A percentile compares a stretch with the other conserved stretches of the same genome.
These are phyloP conservation scores for Diaprepes abbreviatus DNA, from an alignment of 2,888 invertebrate species.

Conservation along the genomic window DNA sequence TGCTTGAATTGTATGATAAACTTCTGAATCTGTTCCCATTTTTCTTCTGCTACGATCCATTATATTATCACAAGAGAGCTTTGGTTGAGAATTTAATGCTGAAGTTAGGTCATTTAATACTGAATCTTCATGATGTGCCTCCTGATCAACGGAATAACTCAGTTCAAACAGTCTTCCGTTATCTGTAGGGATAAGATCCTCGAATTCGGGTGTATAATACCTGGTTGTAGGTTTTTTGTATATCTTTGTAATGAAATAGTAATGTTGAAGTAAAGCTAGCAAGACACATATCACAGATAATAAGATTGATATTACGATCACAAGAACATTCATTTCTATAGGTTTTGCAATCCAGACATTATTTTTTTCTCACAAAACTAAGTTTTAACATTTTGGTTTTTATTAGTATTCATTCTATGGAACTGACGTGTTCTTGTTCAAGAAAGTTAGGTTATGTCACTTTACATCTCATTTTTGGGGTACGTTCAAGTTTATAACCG, in stretches of 20 bases:
- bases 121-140: slow-evolving; percentile 56
- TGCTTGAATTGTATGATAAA: slow-evolving; percentile 85
- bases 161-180: slow-evolving; percentile 54
- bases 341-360: neutral
- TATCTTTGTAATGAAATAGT: slow-evolving; percentile 59
- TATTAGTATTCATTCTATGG: neutral
- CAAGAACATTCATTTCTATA: slow-evolving; percentile 56
- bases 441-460: too few species aligned
- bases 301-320: slow-evolving; percentile 62
- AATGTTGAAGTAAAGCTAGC: slow-evolving; percentile 63
- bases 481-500: too few species aligned
- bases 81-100: slow-evolving; percentile 57
- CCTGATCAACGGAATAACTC: slow-evolving; percentile 53
- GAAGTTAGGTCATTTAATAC: slow-evolving; percentile 60
- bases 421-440: slow-evolving; percentile 4
- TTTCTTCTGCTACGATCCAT: slow-evolving; percentile 51
- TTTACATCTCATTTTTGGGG: too few species aligned
- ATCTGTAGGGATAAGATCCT: slow-evolving; percentile 64
- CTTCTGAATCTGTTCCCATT: slow-evolving; percentile 75
- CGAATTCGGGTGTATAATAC: slow-evolving; percentile 61
- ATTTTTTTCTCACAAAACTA: slow-evolving; percentile 23
- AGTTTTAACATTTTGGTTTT: slow-evolving; percentile 14
- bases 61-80: slow-evolving; percentile 42
- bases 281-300: slow-evolving; percentile 65
- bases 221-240: slow-evolving; percentile 56